A percentile compares a stretch with the other conserved stretches of the same genome.
Evolutionary conservation across 2,113 vertebrate genomes (phyloP).

Genomic region (Pangasianodon hypophthalmus): DNA sequence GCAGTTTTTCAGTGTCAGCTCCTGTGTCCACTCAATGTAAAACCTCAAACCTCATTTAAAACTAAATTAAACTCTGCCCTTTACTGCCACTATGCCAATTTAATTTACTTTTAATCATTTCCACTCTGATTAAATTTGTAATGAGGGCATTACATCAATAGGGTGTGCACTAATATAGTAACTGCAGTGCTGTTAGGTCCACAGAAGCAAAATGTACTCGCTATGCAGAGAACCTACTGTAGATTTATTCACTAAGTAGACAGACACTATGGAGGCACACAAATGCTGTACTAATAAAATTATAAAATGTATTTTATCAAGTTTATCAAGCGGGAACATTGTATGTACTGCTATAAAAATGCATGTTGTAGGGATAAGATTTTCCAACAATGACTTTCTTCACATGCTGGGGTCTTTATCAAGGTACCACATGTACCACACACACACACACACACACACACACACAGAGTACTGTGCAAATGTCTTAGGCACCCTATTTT

Average conservation of each 20-base stretch:
- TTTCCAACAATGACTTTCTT: background rate
- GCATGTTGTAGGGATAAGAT: background rate
- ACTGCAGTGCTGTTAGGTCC: background rate
- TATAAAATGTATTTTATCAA: background rate
- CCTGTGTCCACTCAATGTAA: no score
- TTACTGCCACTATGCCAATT: background rate
- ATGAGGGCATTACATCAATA: background rate
- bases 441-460: constrained; percentile 8
- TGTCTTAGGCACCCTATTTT: no score
- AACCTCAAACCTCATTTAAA: background rate
- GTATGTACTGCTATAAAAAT: background rate
- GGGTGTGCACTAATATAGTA: background rate
- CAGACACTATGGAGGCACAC: background rate
- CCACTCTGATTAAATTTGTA: background rate
- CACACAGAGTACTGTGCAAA: background rate
- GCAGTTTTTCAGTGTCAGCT: background rate
- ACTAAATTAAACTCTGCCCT: background rate
- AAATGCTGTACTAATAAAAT: background rate
- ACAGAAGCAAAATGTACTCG: background rate
- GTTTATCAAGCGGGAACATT: background rate
- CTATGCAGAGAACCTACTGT: background rate
- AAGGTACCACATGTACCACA: background rate
- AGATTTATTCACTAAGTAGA: background rate
- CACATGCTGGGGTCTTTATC: background rate
- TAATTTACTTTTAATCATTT: constrained; percentile 1